A percentile compares a stretch with the other conserved stretches of the same genome.
Evolutionary conservation across 2,888 invertebrate genomes (phyloP).

Genomic region (Seira musarum): DNA sequence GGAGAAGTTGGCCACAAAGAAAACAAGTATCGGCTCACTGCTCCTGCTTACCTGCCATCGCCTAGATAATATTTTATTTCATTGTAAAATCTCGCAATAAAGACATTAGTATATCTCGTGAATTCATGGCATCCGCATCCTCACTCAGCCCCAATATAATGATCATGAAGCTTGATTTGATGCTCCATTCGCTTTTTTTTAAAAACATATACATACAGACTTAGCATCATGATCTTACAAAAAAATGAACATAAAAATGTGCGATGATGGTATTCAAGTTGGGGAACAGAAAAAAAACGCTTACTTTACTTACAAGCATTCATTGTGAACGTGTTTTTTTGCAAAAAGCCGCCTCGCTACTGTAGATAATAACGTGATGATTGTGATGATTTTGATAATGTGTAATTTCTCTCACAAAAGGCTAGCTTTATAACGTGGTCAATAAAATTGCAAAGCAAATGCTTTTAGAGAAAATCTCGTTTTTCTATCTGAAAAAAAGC

Average conservation of each 20-base stretch:
- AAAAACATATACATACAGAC: background rate
- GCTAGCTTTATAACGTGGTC: constrained; percentile 26
- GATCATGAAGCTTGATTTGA: too few relatives aligned
- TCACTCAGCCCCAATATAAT: too few relatives aligned
- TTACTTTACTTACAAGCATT: background rate
- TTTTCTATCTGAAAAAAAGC: background rate
- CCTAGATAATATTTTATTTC: constrained; percentile 5
- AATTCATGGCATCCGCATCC: background rate
- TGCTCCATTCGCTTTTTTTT: too few relatives aligned
- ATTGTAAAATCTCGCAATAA: constrained; percentile 15
- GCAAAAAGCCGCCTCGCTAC: constrained; percentile 8
- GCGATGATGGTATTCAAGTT: background rate
- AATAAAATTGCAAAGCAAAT: constrained; percentile 10
- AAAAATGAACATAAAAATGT: background rate
- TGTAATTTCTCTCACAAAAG: constrained; percentile 57
- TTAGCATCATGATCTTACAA: background rate
- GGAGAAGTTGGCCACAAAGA: constrained; percentile 6
- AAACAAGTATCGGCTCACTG: constrained; percentile 9
- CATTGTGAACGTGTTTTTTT: background rate
- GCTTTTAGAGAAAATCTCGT: background rate
- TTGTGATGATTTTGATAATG: constrained; percentile 55
- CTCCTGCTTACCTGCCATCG: constrained; percentile 8
- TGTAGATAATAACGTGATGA: constrained; percentile 1
- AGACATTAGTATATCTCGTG: constrained; percentile 4
- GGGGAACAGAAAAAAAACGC: background rate